Evolutionary conservation across 35 echinoderm and acorn worm genomes (phyloP), one percentile per base, ranked within the genome.

Genomic region (Stichopus chloronotus): DNA sequence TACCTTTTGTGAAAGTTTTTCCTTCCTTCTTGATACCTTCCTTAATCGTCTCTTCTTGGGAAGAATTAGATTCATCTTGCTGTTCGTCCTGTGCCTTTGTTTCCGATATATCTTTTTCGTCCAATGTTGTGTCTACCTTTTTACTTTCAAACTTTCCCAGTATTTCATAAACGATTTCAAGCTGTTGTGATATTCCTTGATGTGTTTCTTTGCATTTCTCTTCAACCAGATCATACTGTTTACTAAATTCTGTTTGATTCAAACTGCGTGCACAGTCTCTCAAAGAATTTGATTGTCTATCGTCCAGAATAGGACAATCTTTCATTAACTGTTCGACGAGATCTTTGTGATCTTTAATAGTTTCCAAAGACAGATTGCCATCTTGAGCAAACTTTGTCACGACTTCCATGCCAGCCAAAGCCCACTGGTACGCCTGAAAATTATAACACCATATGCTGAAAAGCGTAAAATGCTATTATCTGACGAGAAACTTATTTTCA

Each of bases 401-500:
- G 83, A 95, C 76, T 59, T 98, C 95, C 94, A 94, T 92, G 5
- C 96, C 94, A 74, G 58, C 83, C 74, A 95, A 81, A 0, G 94
- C 92, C 96, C 96, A 95, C 60, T 92, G 83, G 78, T 95, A 95
- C 81, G 94, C 94, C 96, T 98, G 82, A 43, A 43, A 43, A 43
- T 43, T 43, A 43, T 1, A 3, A 43, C 30, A 43, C 0, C 30
- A 43, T 43, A 43, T 43, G 30, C 3, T 43, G 30, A 43, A 43
- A 43, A 0, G 30, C 30, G 0, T 43, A 1, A 43, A 43, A 43
- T 43, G 30, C 0, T 43, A 43, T 43, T 43, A 43, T 43, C 30
- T 43, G 30, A 43, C 30, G 30, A 43, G 3, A 43, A 43, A 43
- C 30, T 43, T 43, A 43, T 43, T 43, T 43, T 3, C 30, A 43